phyloP scores from a whole-genome alignment of 2,113 vertebrate genomes.

The Pterocles gutturalis region DNA sequence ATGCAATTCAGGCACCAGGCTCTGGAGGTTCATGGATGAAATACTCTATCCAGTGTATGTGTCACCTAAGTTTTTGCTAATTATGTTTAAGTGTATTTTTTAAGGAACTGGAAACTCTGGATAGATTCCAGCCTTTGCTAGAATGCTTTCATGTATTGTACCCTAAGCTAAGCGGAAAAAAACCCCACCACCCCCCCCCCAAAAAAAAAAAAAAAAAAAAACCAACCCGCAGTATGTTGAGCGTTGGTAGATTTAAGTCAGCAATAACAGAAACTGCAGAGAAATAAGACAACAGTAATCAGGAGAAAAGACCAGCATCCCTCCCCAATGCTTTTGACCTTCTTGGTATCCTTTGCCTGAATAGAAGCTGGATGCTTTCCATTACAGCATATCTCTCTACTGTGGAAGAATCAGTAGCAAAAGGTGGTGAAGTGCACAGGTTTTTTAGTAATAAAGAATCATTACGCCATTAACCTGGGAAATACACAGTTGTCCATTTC shows the following conservation, averaged over 20 bases:
- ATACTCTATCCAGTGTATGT: background rate
- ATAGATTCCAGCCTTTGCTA: background rate
- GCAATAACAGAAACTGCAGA: background rate
- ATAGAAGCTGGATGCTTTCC: slow-evolving; percentile 2
- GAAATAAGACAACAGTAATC: background rate
- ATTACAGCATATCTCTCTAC: slow-evolving; percentile 6
- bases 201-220: background rate
- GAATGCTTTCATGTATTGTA: background rate
- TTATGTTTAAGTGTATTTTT: slow-evolving; percentile 49
- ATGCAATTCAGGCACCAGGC: slow-evolving; percentile 38
- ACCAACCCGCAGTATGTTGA: background rate
- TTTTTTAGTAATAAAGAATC: slow-evolving; percentile 72
- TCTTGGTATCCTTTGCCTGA: background rate
- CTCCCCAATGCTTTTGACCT: background rate
- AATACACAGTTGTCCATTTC: slow-evolving; percentile 77
- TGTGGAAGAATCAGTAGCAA: slow-evolving; percentile 55
- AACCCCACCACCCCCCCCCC: no score
- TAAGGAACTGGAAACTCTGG: slow-evolving; percentile 17
- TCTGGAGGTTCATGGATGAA: slow-evolving; percentile 16
- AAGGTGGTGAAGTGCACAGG: slow-evolving; percentile 60
- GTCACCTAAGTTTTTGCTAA: slow-evolving; percentile 50
- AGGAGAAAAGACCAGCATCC: background rate
- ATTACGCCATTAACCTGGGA: slow-evolving; percentile 77
- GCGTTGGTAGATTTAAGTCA: background rate
- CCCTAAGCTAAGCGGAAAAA: no score